Base-by-base conservation (phyloP, 2,888 invertebrate species). In the Cacoxenus indagator region DNA sequence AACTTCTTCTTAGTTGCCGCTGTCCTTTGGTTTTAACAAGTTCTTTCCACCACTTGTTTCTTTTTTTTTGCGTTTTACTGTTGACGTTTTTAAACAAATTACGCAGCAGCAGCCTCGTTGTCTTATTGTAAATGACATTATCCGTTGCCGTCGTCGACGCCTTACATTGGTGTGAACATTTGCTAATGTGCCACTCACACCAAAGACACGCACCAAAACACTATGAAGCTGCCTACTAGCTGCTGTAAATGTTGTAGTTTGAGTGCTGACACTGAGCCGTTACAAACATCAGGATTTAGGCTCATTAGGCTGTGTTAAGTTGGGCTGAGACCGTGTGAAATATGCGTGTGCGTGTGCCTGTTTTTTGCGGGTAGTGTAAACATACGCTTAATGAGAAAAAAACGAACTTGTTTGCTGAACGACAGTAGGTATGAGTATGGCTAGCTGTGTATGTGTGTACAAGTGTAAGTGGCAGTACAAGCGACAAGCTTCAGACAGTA, bases 381-480 rank as follows among this genome's bases (percentile, higher is more conserved):
- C 76, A 80, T 67, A 66, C 73, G 77, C 78, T 77, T 81, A 81
- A 81, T 79, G 80, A 80, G 81, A 81, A 79, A 78, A 77, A 78
- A 80, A 80, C 78, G 76, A 76, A 75, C 76, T 77, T 69, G 77
- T 81, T 80, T 75, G 74, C n/a, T 27, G 4, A n/a, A 27, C 29
- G 57, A 57, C n/a, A 9, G 55, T 11, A 55, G 5, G 55, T 26
- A 55, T 26, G 55, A 3, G n/a, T 22, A 6, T 1, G 9, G 24
- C 14, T 4, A 54, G 54, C 2, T 22, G n/a, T n/a, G n/a, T 3
- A 2, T 43, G n/a, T 9, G n/a, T n/a, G n/a, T n/a, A 43, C 45
- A 43, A 11, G n/a, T 5, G n/a, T 43, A 43, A 43, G 45, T n/a
- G 45, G 2, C 3, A 43, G 45, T n/a, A 43, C 14, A 43, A 43